Evolutionary conservation across 2,888 invertebrate species (phyloP).

Genomic region (Serripes groenlandicus): DNA sequence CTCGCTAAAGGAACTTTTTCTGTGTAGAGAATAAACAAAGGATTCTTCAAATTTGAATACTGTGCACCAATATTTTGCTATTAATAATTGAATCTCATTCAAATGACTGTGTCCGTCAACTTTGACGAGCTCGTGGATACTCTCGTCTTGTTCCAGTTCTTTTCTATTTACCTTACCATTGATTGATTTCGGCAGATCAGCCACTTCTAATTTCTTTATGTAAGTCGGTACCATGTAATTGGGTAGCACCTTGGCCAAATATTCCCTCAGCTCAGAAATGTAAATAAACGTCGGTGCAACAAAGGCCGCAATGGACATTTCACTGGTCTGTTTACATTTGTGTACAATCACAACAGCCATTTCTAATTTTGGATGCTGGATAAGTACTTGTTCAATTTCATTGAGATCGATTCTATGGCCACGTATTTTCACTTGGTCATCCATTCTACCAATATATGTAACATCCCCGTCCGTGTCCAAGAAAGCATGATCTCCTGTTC

Average conservation of each 20-base stretch:
- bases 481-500: conserved; percentile 94
- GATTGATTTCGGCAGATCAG: conserved; percentile 70
- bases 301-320: conserved; percentile 71
- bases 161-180: conserved; percentile 76
- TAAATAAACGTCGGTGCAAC: conserved; percentile 73
- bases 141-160: conserved; percentile 68
- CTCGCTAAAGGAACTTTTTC: conserved; percentile 76
- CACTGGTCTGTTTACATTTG: conserved; percentile 57
- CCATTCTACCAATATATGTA: conserved; percentile 91
- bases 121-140: conserved; percentile 57
- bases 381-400: conserved; percentile 90
- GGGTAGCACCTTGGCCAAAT: conserved; percentile 71
- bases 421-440: conserved; percentile 89
- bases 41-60: conserved; percentile 71
- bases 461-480: conserved; percentile 90
- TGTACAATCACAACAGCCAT: conserved; percentile 74
- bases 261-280: conserved; percentile 72
- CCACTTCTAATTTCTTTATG: conserved; percentile 69
- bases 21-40: conserved; percentile 64
- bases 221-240: conserved; percentile 76
- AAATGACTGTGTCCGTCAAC: conserved; percentile 67
- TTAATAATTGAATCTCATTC: conserved; percentile 69
- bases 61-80: conserved; percentile 70
- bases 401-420: conserved; percentile 95
- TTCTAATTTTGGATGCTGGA: conserved; percentile 75